phyloP scores from a whole-genome alignment of 2,888 invertebrate species.

The Diarsia dahlii region DNA sequence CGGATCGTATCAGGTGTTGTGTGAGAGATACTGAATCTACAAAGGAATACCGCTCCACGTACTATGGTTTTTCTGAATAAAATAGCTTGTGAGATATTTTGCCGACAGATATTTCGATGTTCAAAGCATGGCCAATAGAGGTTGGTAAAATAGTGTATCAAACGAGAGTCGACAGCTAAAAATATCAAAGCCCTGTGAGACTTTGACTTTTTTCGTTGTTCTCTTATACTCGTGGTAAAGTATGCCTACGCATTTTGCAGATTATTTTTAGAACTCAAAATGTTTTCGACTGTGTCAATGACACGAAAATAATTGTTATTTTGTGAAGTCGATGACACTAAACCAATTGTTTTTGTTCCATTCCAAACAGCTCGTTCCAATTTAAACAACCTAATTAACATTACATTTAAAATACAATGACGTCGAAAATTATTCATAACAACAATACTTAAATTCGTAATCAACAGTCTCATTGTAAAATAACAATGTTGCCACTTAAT shows the following conservation, averaged over 20 bases:
- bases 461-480: slow-evolving; percentile 49
- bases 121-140: not conserved
- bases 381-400: slow-evolving; percentile 29
- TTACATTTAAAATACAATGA: slow-evolving; percentile 32
- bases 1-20: slow-evolving; percentile 35
- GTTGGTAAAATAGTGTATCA: not conserved
- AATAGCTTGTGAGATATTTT: not conserved
- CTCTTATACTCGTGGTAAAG: not conserved
- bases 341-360: slow-evolving; percentile 7
- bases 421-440: slow-evolving; percentile 39
- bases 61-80: not conserved
- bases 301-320: not conserved
- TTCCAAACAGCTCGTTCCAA: slow-evolving; percentile 17
- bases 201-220: slow-evolving; percentile 1
- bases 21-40: slow-evolving; percentile 8
- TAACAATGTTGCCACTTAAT: slow-evolving; percentile 61
- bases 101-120: not conserved
- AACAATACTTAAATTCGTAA: slow-evolving; percentile 48
- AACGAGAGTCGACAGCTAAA: not conserved
- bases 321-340: not conserved
- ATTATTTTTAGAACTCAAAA: not conserved
- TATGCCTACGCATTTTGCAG: not conserved
- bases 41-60: not conserved
- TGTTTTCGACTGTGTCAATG: not conserved
- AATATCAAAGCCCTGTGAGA: not conserved